Base-by-base conservation (phyloP, 2,113 vertebrate species). In the Nerophis lumbriciformis region DNA sequence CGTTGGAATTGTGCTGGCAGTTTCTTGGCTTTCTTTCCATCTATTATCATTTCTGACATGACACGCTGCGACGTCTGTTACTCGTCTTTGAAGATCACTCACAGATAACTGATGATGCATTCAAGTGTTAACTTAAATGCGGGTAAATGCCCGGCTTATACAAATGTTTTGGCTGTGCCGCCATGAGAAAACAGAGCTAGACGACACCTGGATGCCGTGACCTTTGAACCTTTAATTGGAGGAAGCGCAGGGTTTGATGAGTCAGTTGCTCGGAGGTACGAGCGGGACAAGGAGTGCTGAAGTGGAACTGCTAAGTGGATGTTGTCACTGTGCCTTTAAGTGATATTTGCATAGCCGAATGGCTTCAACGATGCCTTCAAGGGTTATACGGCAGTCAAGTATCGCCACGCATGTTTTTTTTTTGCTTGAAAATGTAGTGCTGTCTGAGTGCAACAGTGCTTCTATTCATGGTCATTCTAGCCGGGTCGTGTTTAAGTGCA, bases 391-490 rank as follows among this genome's bases (percentile, higher is more conserved):
- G 3, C 28, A 28, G 28, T 28, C 28, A 28, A 28, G 28, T 28
- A 28, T 28, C 28, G 28, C 28, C 28, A 28, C 28, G 28, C 28
- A 28, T 28, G 28, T 28, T 28, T 28, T 28, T 28, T 28, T 28
- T 42, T 7, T 55, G 14, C 5, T 55, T 9, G 1, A 45, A 45
- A 45, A 59, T 72, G 85, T 62, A 62, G 76, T 69, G 75, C 80
- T 81, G 79, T 87, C 83, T 73, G 56, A 48, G 14, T 61, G 45
- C 49, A 88, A 87, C 85, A 86, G 85, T 69, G 76, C 64, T 36
- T 59, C 85, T 68, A 79, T 83, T 88, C 80, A 65, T 69, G 69
- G 85, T 85, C 79, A 82, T 83, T 81, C 81, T 73, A 87, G 75
- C 79, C 45, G 73, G 79, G 75, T 67, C 69, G 72, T 71, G 38